phyloP scores from a whole-genome alignment of 2,113 vertebrate species.

The Ceuthmochares aereus region DNA sequence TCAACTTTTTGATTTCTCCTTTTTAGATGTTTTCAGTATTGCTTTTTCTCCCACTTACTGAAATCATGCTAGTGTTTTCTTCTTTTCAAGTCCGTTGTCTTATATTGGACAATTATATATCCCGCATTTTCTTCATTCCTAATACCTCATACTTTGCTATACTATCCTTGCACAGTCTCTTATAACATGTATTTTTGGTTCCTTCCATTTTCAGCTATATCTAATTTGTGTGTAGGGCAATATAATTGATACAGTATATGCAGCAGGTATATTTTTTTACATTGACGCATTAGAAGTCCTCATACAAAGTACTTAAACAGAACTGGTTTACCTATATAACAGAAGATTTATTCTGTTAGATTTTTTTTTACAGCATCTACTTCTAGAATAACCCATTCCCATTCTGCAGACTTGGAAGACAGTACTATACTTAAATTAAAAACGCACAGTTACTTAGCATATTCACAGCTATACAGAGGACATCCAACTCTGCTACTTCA shows the following conservation, averaged over 20 bases:
- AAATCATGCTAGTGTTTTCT: neutral
- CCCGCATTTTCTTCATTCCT: neutral
- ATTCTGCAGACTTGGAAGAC: neutral
- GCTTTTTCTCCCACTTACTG: neutral
- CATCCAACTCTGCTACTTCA: neutral
- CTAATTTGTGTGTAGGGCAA: neutral
- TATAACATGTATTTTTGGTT: neutral
- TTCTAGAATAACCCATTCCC: neutral
- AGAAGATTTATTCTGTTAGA: neutral
- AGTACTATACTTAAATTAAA: neutral
- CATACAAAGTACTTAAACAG: neutral
- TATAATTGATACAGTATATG: neutral
- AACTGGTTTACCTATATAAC: neutral
- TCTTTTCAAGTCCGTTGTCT: neutral
- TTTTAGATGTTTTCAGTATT: conserved; percentile 4
- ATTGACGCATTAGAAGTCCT: neutral
- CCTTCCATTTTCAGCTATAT: neutral
- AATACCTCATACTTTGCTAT: neutral
- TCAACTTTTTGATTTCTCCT: neutral
- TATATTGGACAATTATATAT: neutral
- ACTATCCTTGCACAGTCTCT: neutral
- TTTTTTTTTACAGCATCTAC: neutral
- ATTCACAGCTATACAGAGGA: neutral
- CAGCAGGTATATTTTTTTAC: neutral
- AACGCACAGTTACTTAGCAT: neutral